Conservation (phyloP, 2,888 invertebrate genomes). For the Tillus elongatus region DNA sequence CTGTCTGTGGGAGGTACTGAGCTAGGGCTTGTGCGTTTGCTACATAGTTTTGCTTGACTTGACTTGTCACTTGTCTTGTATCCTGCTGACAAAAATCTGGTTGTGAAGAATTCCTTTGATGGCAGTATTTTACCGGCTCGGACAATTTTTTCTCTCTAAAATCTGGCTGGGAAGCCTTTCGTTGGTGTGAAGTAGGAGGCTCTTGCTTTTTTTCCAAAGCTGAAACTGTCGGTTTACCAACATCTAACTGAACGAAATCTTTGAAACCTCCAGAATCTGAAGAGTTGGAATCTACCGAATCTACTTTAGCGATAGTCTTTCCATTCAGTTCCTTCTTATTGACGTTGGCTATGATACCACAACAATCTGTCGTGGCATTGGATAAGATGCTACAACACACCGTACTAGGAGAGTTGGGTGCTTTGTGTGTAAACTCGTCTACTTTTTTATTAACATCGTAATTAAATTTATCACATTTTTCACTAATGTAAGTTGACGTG, state of each 20-base stretch:
- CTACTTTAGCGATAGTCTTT: conserved; percentile 37
- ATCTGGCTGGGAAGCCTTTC: conserved; percentile 38
- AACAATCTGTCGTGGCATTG: conserved; percentile 41
- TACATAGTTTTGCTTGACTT: conserved; percentile 30
- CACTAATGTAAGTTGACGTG: conserved; percentile 26
- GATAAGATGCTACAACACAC: conserved; percentile 42
- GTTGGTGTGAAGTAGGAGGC: conserved; percentile 29
- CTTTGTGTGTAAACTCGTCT: conserved; percentile 29
- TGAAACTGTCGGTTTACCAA: conserved; percentile 17
- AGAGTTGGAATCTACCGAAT: conserved; percentile 41
- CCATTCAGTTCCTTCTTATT: conserved; percentile 34
- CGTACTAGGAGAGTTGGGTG: conserved; percentile 41
- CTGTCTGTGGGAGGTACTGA: conserved; percentile 37
- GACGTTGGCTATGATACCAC: conserved; percentile 38
- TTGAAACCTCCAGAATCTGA: conserved; percentile 44
- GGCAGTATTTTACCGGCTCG: conserved; percentile 27
- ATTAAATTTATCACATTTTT: conserved; percentile 35
- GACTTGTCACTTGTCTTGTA: conserved; percentile 24
- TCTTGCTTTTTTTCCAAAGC: conserved; percentile 13
- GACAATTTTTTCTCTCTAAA: conserved; percentile 26
- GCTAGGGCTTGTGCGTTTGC: conserved; percentile 39
- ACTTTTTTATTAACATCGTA: conserved; percentile 28
- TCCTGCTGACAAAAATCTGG: conserved; percentile 28
- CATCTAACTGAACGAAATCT: conserved; percentile 38
- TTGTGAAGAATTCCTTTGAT: conserved; percentile 34